These are phyloP conservation scores for Syrmaticus mikado DNA, from an alignment of 2,113 vertebrate species.

Conservation along the genomic window DNA sequence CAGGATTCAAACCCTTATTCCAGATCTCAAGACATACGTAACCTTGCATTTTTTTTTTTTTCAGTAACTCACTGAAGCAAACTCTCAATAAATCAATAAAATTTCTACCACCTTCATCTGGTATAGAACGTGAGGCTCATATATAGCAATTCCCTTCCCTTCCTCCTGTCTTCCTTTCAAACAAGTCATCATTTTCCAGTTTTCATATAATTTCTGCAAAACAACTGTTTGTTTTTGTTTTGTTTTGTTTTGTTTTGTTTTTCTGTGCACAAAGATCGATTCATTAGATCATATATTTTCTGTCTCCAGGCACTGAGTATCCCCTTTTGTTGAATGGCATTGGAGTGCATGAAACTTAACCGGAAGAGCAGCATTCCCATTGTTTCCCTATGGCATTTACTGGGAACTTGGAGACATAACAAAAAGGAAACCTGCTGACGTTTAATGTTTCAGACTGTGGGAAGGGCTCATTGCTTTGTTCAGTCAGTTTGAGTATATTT, in stretches of 20 bases:
- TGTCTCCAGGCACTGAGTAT: neutral
- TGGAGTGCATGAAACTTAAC: neutral
- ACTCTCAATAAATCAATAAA: neutral
- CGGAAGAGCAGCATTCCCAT: neutral
- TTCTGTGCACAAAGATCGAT: conserved; percentile 8
- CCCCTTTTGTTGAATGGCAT: neutral
- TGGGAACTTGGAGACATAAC: neutral
- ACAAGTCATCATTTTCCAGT: neutral
- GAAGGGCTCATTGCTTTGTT: neutral
- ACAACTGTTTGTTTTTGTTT: neutral
- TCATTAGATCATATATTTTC: neutral
- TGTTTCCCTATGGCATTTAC: neutral
- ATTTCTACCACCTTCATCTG: accelerated
- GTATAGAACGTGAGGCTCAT: neutral
- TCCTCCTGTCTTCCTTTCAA: neutral
- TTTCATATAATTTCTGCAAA: conserved; percentile 18
- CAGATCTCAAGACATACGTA: neutral
- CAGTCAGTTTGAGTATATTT: neutral
- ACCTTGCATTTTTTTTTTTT: neutral
- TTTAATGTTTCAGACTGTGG: neutral
- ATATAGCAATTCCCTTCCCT: neutral
- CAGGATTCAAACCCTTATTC: neutral
- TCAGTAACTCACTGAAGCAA: neutral
- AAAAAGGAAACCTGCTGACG: neutral
- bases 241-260: too few species aligned